Base-by-base conservation (phyloP, 2,113 vertebrate species). In the Nesoenas mayeri region DNA sequence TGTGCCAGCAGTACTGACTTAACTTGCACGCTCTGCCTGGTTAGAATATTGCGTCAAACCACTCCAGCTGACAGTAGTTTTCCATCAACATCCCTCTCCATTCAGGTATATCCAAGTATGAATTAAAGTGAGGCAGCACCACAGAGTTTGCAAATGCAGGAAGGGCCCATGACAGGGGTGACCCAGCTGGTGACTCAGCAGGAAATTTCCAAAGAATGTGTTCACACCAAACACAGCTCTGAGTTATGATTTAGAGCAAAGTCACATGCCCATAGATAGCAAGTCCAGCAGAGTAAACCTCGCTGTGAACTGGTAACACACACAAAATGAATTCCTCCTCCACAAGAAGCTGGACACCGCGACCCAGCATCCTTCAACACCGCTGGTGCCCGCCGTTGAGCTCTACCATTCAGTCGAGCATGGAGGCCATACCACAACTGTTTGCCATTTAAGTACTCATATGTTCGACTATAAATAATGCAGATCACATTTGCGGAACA, bases 151-250 rank as follows among this genome's bases (percentile, higher is more conserved):
- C 80, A 72, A 86, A 51, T 7, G 69, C 83, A 93, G 73, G 78
- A 89, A 84, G 84, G 53, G 66, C 73, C 65, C 32, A 73, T 89
- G 86, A 91, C 47, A 64, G 60, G 60, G 80, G 66, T 89, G 91
- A 95, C 91, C 84, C 93, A 81, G 83, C 75, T 79, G 60, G 86
- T 95, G 89, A 95, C 95, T 97, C 94, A 91, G 84, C 93, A 95
- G 94, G 93, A 95, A 95, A 91, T 61, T 77, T 95, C 94, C 67
- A 56, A 85, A 74, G 86, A 84, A 87, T 94, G 89, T 81, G 87
- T 89, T 92, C 91, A 95, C 29, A 91, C 73, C 93, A 95, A 91
- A 89, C 83, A 91, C 77, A 53, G 70, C 93, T 54, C 58, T n/a
- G 93, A 95, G 78, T 72, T 91, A 82, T 22, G 57, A 78, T 80